phyloP scores from a whole-genome alignment of 1,140 invertebrate species.

The Prorops nasuta region DNA sequence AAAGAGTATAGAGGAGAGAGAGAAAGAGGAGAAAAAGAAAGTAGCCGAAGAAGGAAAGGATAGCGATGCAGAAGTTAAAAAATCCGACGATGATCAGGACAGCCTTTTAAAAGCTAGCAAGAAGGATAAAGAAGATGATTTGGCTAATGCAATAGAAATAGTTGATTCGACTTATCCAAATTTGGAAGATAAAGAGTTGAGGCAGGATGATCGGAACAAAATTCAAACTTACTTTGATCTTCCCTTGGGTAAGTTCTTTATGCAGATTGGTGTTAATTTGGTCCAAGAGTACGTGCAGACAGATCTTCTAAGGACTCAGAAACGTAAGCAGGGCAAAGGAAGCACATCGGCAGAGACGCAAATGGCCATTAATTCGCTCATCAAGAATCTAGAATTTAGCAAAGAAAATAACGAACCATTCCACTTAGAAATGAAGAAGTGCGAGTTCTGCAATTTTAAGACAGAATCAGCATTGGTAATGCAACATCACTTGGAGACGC shows the following conservation, averaged over 20 bases:
- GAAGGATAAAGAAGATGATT: conserved; percentile 45
- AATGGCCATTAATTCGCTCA: conserved; percentile 74
- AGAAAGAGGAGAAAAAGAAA: conserved; percentile 49
- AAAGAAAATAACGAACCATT: conserved; percentile 88
- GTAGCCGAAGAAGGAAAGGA: conserved; percentile 34
- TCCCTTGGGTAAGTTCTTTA: conserved; percentile 87
- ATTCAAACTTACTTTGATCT: conserved; percentile 74
- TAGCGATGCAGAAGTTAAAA: conserved; percentile 41
- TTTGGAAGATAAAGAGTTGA: conserved; percentile 33
- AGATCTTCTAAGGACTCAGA: conserved; percentile 85
- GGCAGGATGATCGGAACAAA: conserved; percentile 43
- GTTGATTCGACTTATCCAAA: conserved; percentile 45
- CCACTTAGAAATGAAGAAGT: conserved; percentile 76
- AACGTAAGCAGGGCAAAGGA: conserved; percentile 69
- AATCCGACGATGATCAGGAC: conserved; percentile 28
- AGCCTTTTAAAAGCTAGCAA: conserved; percentile 33
- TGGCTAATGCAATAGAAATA: conserved; percentile 47
- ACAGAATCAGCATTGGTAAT: conserved; percentile 85
- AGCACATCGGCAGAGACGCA: conserved; percentile 69
- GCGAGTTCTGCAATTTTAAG: conserved; percentile 89
- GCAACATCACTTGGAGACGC: conserved; percentile 87
- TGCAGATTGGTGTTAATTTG: conserved; percentile 86
- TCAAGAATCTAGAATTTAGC: conserved; percentile 81
- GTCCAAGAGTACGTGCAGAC: conserved; percentile 92
- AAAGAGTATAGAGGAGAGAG: conserved; percentile 62